Evolutionary conservation across 2,888 invertebrate genomes (phyloP).

Genomic region (Coenonympha arcania): DNA sequence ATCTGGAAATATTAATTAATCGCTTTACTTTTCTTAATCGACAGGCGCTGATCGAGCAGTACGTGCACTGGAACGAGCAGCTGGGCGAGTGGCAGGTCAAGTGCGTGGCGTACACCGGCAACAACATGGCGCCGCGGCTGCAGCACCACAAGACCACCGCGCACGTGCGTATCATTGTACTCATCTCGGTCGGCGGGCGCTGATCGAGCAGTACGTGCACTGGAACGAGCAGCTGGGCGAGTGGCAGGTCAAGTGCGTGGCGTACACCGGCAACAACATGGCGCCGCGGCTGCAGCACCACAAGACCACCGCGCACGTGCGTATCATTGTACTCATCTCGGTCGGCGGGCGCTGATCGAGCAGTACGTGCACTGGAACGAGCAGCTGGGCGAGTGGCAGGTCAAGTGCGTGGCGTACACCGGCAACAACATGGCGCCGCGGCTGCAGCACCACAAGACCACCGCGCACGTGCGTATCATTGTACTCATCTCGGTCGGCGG

Average conservation of each 20-base stretch:
- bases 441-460: conserved; percentile 17
- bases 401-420: conserved; percentile 97
- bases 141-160: conserved; percentile 18
- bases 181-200: too few relatives aligned
- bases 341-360: conserved; percentile 91
- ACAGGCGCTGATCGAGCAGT: conserved; percentile 90
- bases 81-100: conserved; percentile 98
- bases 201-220: conserved; percentile 92
- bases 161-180: conserved; percentile 21
- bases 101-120: conserved; percentile 98
- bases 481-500: too few relatives aligned
- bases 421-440: conserved; percentile 92
- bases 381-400: conserved; percentile 98
- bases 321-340: too few relatives aligned
- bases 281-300: conserved; percentile 31
- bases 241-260: conserved; percentile 98
- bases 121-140: conserved; percentile 83
- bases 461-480: conserved; percentile 21
- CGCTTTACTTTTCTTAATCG: too few relatives aligned
- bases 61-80: conserved; percentile 98
- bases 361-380: conserved; percentile 97
- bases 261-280: conserved; percentile 99
- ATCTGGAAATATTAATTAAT: too few relatives aligned
- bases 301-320: conserved; percentile 19
- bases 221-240: conserved; percentile 99